Evolutionary conservation across 2,888 invertebrate species (phyloP), one percentile per base, ranked within the genome.

Genomic region (Melitaea athalia): DNA sequence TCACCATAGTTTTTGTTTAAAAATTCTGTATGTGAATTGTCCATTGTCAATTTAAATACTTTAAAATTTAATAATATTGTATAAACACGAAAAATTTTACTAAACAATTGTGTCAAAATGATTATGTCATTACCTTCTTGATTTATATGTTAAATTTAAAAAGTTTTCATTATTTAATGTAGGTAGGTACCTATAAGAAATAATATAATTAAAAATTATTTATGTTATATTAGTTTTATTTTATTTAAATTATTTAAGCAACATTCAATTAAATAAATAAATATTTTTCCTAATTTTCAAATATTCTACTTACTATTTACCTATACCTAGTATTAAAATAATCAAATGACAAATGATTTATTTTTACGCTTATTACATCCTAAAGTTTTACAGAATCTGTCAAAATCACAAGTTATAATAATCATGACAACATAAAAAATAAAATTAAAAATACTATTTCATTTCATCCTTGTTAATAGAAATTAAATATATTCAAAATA

Each of bases 1-100:
- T 81, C 75, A 62, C 78, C 45, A 75, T 74, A 59, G 47, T 67
- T 65, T 75, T 71, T 73, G 60, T 70, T 76, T 71, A 73, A 75
- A 50, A 67, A 5, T 33, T 3, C n/a, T 7, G 2, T 31, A 3
- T 33, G 31, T n/a, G n/a, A 33, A 14, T 55, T 33, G 0, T 31
- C 33, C 53, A 55, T 55, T 14, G 7, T 55, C 14, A 14, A 5
- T 33, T 12, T n/a, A 33, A 8, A 55, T 8, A 55, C 53, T 33
- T 55, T 55, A 12, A 14, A 55, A 33, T 55, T 55, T 55, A 55
- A 53, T 11, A 7, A 14, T 5, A 55, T 33, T 55, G 53, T 7
- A 52, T 52, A 24, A n/a, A 5, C 31, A 52, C 24, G 11, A 6
- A 31, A 17, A 52, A 24, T 52, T 52, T 24, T 52, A 24, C 24